Evolutionary conservation across 2,797 vertebrate species (phyloP).

Genomic region (Manis javanica): DNA sequence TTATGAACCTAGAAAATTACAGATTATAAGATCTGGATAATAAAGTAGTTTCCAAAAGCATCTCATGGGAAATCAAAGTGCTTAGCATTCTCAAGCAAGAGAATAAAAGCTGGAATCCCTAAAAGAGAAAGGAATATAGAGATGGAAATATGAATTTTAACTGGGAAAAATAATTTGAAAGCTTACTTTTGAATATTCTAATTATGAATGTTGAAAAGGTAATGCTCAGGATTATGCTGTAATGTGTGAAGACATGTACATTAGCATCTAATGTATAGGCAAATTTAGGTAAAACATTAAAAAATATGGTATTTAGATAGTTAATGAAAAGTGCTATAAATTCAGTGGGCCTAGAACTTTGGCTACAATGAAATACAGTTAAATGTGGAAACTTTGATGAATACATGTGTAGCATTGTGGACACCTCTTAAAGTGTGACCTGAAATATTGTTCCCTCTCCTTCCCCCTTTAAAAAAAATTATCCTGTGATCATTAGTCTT

Average conservation of each 20-base stretch:
- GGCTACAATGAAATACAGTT: conserved; percentile 32
- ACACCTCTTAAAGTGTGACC: conserved; percentile 50
- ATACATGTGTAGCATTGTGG: conserved; percentile 48
- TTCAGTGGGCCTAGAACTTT: conserved; percentile 29
- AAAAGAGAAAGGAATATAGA: conserved; percentile 51
- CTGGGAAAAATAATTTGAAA: neutral
- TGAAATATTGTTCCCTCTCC: conserved; percentile 39
- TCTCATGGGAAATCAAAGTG: conserved; percentile 66
- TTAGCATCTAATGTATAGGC: conserved; percentile 33
- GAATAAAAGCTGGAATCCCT: conserved; percentile 53
- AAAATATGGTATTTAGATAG: conserved; percentile 2
- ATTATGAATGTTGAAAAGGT: conserved; percentile 54
- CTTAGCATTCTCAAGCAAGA: conserved; percentile 59
- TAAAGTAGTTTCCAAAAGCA: conserved; percentile 60
- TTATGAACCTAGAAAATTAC: conserved; percentile 71
- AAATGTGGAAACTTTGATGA: conserved; percentile 52
- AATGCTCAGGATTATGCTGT: conserved; percentile 51
- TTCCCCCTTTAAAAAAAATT: conserved; percentile 1
- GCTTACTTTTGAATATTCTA: conserved; percentile 22
- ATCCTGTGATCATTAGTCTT: conserved; percentile 46
- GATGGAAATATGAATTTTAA: conserved; percentile 63
- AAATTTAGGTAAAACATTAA: conserved; percentile 53
- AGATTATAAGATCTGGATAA: conserved; percentile 51
- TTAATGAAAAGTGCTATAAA: conserved; percentile 54
- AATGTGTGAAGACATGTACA: conserved; percentile 48